Base-by-base conservation (phyloP, 1,140 invertebrate species). In the Calliphora vicina region DNA sequence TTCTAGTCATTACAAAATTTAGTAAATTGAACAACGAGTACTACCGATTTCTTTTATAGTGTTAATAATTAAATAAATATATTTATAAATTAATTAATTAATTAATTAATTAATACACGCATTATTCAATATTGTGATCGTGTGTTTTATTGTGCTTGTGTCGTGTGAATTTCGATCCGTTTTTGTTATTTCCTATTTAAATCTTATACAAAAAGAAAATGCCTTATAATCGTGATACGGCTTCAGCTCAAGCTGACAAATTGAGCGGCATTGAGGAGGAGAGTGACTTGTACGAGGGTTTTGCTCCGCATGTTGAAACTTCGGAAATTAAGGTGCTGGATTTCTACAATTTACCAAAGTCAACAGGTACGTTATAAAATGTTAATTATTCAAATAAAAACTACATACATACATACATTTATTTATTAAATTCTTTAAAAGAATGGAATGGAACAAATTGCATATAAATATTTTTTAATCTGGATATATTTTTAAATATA, bases 301-400 rank as follows among this genome's bases (percentile, higher is more conserved):
- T 94, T 89, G 93, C 94, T 83, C 94, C 94, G 45, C 94, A 95
- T 90, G 94, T 95, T 84, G 95, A 95, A 86, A 93, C 93, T 74
- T 93, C 92, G 80, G 93, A 94, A 83, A 95, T 95, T 85, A 93
- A 94, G 45, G 93, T 86, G 83, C 87, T 90, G 26, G 88, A 89
- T 84, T 93, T 86, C 91, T 94, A 90, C 73, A 88, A 83, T 86
- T 71, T 85, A 86, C 85, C 88, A 84, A 88, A 88, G 84, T 86
- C 83, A 87, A 86, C 87, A 45, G 88, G 88, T 90, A 57, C 90
- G 88, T 88, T 13, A 3, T 4, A 15, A 80, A 0, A 81, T 23
- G 1, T 57, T 35, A n/a, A n/a, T n/a, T n/a, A n/a, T n/a, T n/a
- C n/a, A n/a, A n/a, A n/a, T n/a, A n/a, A n/a, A n/a, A n/a, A n/a